Percentiles rank a stretch among this genome's conserved stretches.
These are phyloP conservation scores for Ictidomys tridecemlineatus DNA, from an alignment of 2,113 vertebrate species.

Conservation along the genomic window DNA sequence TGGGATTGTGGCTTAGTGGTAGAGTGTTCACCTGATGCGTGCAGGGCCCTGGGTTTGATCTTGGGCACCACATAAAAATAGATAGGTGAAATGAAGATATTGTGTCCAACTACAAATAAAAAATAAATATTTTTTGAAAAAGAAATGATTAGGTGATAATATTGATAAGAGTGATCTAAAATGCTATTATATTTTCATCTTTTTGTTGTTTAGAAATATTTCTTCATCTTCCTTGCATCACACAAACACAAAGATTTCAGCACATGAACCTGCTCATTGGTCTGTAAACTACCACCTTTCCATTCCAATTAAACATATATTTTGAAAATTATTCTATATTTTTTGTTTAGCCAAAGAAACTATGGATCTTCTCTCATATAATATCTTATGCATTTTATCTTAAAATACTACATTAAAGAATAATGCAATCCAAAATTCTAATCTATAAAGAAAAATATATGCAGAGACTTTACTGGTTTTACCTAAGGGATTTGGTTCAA, in stretches of 20 bases:
- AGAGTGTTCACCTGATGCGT: no score
- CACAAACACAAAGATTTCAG: neutral
- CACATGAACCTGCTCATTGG: neutral
- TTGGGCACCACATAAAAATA: no score
- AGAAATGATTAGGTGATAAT: conserved; percentile 23
- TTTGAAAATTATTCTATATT: conserved; percentile 25
- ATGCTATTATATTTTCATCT: conserved; percentile 4
- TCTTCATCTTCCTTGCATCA: neutral
- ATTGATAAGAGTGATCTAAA: conserved; percentile 18
- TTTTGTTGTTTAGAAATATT: neutral
- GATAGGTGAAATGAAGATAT: no score
- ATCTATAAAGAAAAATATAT: conserved; percentile 9
- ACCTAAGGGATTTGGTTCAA: neutral
- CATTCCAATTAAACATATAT: neutral
- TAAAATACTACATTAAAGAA: neutral
- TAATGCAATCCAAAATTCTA: neutral
- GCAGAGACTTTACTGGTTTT: neutral
- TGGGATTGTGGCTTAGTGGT: no score
- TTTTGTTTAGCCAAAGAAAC: neutral
- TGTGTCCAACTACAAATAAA: no score
- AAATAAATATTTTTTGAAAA: neutral
- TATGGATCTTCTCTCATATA: neutral
- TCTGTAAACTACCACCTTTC: neutral
- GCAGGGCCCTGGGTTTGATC: no score
- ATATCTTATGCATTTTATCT: conserved; percentile 7